A percentile compares a stretch with the other conserved stretches of the same genome.
Evolutionary conservation across 2,797 vertebrate genomes (phyloP).

Genomic region (Luscinia megarhynchos): DNA sequence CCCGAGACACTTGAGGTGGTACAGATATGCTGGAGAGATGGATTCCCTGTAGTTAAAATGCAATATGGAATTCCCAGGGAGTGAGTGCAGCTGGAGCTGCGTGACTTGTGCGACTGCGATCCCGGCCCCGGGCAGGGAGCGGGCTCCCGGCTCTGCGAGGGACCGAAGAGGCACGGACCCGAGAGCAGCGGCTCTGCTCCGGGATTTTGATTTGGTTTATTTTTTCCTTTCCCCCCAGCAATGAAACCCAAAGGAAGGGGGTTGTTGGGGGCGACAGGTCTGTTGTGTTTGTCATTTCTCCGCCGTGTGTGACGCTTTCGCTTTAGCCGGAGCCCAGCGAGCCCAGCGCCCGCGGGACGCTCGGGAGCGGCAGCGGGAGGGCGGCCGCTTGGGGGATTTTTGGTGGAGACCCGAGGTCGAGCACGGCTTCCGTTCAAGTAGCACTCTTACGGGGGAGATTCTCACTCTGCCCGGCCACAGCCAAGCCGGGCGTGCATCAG

Average conservation of each 20-base stretch:
- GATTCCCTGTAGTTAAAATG: slow-evolving; percentile 37
- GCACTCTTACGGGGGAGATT: background rate
- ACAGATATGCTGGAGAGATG: background rate
- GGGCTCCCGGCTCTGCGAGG: background rate
- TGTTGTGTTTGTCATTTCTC: slow-evolving; percentile 12
- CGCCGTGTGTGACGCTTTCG: background rate
- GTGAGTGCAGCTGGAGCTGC: background rate
- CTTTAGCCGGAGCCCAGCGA: background rate
- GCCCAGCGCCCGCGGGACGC: background rate
- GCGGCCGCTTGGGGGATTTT: background rate
- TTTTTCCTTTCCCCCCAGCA: background rate
- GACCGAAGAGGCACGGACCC: background rate
- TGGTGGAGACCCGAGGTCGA: background rate
- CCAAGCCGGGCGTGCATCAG: background rate
- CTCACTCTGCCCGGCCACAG: background rate
- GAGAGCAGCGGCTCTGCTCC: background rate
- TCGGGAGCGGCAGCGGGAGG: background rate
- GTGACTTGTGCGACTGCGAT: background rate
- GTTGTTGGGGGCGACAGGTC: background rate
- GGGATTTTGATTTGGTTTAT: background rate
- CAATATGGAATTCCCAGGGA: background rate
- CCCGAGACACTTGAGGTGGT: background rate
- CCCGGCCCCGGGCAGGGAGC: background rate
- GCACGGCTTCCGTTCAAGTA: slow-evolving; percentile 15
- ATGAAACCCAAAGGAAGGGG: background rate